Evolutionary conservation across 2,888 invertebrate species (phyloP).

Genomic region (Entomobrya proxima): DNA sequence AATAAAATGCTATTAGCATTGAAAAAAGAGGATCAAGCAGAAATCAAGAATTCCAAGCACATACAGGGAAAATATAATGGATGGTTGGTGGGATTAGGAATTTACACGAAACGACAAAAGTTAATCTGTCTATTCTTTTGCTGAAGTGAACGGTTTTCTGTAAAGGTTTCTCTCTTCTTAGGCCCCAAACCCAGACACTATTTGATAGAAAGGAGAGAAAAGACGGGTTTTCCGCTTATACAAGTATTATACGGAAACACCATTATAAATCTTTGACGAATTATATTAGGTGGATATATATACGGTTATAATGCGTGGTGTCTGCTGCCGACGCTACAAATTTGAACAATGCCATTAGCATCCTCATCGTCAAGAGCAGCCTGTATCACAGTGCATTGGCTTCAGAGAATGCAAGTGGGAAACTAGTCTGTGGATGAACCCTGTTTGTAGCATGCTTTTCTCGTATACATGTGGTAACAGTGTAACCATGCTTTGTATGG

Average conservation of each 20-base stretch:
- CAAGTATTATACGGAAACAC: neutral
- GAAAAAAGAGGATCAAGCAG: neutral
- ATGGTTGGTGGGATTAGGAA: constrained; percentile 32
- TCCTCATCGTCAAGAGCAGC: neutral
- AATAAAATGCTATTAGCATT: neutral
- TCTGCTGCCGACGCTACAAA: constrained; percentile 47
- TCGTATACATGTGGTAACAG: neutral
- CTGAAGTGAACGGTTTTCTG: constrained; percentile 1
- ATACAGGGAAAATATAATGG: constrained; percentile 18
- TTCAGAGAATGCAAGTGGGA: constrained; percentile 29
- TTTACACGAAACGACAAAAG: constrained; percentile 40
- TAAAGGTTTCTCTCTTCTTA: constrained; percentile 26
- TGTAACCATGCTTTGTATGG: constrained; percentile 14
- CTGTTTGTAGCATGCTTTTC: neutral
- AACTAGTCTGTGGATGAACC: neutral
- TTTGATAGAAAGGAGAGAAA: neutral
- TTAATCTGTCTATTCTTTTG: neutral
- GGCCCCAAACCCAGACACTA: constrained; percentile 31
- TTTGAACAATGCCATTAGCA: constrained; percentile 54
- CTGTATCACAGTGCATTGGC: constrained; percentile 42
- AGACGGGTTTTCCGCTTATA: neutral
- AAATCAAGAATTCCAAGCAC: constrained; percentile 29
- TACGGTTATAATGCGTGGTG: neutral
- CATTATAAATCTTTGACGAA: neutral
- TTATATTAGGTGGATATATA: neutral